These are phyloP conservation scores for Brachypodius melanocephalos DNA, from an alignment of 2,113 vertebrate species.

Conservation along the genomic window DNA sequence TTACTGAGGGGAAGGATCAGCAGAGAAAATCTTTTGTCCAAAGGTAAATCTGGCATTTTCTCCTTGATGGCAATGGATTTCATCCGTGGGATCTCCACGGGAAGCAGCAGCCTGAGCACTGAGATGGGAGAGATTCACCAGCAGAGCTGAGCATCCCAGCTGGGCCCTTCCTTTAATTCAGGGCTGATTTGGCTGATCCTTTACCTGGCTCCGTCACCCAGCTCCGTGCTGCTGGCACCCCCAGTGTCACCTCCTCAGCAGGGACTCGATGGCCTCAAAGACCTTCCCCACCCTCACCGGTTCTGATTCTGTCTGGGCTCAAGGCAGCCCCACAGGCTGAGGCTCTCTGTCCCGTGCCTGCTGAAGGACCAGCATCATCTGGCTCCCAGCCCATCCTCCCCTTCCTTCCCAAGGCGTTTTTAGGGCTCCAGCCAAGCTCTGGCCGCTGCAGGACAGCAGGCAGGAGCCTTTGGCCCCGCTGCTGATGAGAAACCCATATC, in stretches of 20 bases:
- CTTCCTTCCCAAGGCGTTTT: neutral
- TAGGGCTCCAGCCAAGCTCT: neutral
- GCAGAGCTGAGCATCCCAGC: neutral
- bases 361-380: neutral
- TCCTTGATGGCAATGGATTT: neutral
- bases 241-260: neutral
- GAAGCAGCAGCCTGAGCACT: neutral
- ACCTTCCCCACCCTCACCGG: fast-evolving
- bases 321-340: neutral
- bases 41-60: neutral
- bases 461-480: neutral
- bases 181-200: neutral
- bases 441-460: neutral
- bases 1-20: neutral
- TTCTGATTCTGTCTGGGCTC: no score
- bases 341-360: neutral
- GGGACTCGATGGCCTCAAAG: fast-evolving
- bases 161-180: neutral
- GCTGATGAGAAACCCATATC: constrained; percentile 32
- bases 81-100: neutral
- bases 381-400: neutral
- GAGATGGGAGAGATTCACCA: neutral
- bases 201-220: neutral
- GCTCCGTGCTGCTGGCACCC: neutral
- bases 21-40: neutral